Evolutionary conservation across 2,888 invertebrate genomes (phyloP), one percentile per base, ranked within the genome.

Genomic region (Dorcus parallelipipedus): DNA sequence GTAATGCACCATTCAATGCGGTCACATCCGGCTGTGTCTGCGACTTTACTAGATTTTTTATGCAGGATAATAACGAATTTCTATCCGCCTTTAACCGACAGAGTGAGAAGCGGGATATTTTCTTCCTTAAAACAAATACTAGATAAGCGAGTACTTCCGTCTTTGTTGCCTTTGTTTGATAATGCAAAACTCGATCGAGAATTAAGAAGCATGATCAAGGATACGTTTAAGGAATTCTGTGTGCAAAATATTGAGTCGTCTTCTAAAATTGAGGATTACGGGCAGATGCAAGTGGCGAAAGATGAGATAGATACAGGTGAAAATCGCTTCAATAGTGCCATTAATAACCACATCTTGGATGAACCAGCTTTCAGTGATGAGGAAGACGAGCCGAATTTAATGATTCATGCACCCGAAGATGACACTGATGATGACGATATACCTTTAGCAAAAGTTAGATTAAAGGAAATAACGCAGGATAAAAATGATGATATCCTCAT

Each of bases 1-100:
- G 93, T 95, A 23, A 95, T 95, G 94, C 91, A 91, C 77, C 91
- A 95, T 80, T 95, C 94, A 48, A 90, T 95, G 88, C 83, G 92
- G 72, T 91, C 93, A 59, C 95, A 95, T 80, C 93, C 94, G 49
- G 90, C 90, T 14, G 93, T 95, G 64, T 94, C 95, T 61, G 93
- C 93, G 58, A 93, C 93, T 14, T 82, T 95, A 63, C 78, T 95
- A 68, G 95, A 95, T 78, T 98, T 95, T 80, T 83, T 95, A 63
- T 95, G 94, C 80, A 82, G 94, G 85, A 92, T 95, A 75, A 92
- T 94, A 80, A 86, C 89, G 68, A 89, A 93, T 76, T 95, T 93
- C 77, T 90, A 90, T 80, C 92, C 93, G 51, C 83, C 87, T 33
- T 83, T 90, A 71, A 83, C 87, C 48, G 90, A 90, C 26, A 90